Evolutionary conservation across 1,140 invertebrate genomes (phyloP), one percentile per base, ranked within the genome.

Genomic region (Anoplophora glabripennis): DNA sequence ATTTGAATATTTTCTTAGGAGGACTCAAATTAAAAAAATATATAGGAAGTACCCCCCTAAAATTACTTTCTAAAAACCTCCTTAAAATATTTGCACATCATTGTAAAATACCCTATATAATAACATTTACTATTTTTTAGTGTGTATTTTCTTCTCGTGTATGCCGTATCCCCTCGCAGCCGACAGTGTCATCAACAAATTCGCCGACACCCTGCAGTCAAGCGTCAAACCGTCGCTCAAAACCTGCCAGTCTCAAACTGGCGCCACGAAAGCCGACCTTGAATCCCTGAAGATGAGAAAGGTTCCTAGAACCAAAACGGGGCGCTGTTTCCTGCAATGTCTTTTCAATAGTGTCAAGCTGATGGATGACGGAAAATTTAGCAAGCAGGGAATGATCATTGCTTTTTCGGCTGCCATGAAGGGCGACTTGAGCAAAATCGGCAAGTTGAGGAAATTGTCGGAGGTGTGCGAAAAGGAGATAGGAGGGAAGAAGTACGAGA

Each of bases 271-370:
- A 38, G 60, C 33, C 7, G 72, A 74, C 53, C 8, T 74, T 0
- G 44, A 66, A 36, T 45, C 57, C 7, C 12, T 72, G 4, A 57
- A 35, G 12, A 42, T 38, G 4, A 48, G 67, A 15, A 28, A 66
- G 56, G n/a, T 71, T 7, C 70, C 70, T 4, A 53, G 53, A 17
- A 68, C 66, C 11, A 37, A 65, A 34, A 53, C 61, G 33, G 72
- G 72, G 5, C 53, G 66, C 34, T 74, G 72, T 51, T 57, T 73
- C 55, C 33, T 71, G 33, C 59, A 69, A 46, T 73, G 72, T 34
- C 8, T 69, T 1, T 66, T 71, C 41, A 61, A 67, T 35, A 60
- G 38, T 7, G 53, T 41, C 4, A 57, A 61, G 41, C 56, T 72
- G 14, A 69, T 72, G 64, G 53, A 64, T 11, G 40, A 71, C 38